Conservation (phyloP, 1,140 invertebrate species). For the Brachionus rotundiformis region DNA sequence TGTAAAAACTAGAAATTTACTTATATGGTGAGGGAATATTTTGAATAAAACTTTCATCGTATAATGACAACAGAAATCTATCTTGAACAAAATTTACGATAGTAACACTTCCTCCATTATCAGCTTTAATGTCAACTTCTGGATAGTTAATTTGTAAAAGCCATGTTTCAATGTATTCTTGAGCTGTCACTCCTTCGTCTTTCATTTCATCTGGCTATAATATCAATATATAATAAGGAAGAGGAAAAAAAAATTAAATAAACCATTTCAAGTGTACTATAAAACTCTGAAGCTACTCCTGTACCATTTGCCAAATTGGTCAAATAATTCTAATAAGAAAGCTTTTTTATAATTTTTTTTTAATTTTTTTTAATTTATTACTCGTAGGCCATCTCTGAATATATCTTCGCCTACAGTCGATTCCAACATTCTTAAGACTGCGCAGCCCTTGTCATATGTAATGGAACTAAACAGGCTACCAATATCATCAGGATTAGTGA, state of each 20-base stretch:
- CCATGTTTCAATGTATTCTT: conserved; percentile 47
- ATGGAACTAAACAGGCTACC: conserved; percentile 89
- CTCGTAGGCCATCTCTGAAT: conserved; percentile 42
- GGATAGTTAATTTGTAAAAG: conserved; percentile 46
- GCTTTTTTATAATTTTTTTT: too few relatives aligned
- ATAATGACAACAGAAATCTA: conserved; percentile 2
- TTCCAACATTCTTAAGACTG: conserved; percentile 40
- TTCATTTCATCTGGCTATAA: conserved; percentile 13
- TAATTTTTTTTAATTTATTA: neutral
- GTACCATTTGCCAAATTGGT: neutral
- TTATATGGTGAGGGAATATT: conserved; percentile 32
- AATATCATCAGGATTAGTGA: conserved; percentile 69
- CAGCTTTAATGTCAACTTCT: conserved; percentile 15
- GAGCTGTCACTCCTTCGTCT: neutral
- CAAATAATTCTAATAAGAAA: conserved; percentile 34
- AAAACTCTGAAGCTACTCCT: conserved; percentile 41
- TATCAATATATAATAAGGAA: too few relatives aligned
- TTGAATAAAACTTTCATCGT: conserved; percentile 29
- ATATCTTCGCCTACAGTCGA: neutral
- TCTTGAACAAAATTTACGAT: neutral
- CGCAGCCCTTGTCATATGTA: conserved; percentile 73
- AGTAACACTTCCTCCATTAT: neutral
- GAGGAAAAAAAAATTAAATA: too few relatives aligned
- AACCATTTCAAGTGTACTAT: conserved; percentile 26
- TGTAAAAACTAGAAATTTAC: neutral